These are phyloP conservation scores for Acyrthosiphon pisum DNA, from an alignment of 1,140 invertebrate species.

Conservation along the genomic window DNA sequence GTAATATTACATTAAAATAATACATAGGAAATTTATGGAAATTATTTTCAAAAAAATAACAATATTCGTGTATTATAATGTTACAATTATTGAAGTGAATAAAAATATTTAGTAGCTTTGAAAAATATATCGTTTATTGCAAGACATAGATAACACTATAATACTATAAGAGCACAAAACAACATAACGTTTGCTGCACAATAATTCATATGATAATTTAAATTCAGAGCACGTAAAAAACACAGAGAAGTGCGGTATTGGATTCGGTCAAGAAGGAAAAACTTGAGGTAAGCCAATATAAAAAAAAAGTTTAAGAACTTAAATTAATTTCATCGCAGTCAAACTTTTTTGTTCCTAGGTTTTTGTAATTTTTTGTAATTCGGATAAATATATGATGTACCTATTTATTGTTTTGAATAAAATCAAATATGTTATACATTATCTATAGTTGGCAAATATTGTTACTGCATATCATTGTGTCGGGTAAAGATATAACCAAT, in stretches of 20 bases:
- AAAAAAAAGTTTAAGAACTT: conserved; percentile 19
- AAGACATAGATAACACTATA: background rate
- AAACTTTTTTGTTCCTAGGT: background rate
- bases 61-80: background rate
- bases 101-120: background rate
- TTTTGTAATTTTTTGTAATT: background rate
- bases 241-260: conserved; percentile 33
- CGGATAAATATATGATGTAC: no score
- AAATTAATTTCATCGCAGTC: background rate
- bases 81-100: background rate
- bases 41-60: background rate
- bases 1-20: background rate
- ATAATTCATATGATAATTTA: background rate
- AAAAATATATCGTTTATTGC: background rate
- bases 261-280: background rate
- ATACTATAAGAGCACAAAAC: background rate
- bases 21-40: background rate
- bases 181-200: background rate
- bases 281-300: background rate
- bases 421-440: background rate
- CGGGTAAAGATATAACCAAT: background rate
- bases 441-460: background rate
- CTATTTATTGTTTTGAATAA: background rate
- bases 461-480: background rate
- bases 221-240: background rate